Percentiles rank a stretch among this genome's conserved stretches.
Evolutionary conservation across 2,888 invertebrate genomes (phyloP).

Genomic region (Drosophila mayaguana): DNA sequence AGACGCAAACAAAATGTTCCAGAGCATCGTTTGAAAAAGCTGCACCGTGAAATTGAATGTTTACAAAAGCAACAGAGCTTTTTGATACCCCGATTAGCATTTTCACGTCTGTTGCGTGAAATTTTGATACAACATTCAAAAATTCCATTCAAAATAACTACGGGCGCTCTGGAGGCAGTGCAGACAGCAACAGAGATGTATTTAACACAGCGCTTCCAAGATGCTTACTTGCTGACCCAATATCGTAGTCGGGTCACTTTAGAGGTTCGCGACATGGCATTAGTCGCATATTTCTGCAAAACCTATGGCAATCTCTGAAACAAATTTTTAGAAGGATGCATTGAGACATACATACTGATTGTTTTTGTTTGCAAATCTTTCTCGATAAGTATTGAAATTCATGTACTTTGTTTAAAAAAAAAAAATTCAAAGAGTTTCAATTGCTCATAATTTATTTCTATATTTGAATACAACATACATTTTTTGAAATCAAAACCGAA

Average conservation of each 20-base stretch:
- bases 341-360: neutral
- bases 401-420: neutral
- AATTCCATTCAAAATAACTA: constrained; percentile 76
- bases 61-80: constrained; percentile 48
- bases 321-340: neutral
- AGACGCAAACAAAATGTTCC: constrained; percentile 48
- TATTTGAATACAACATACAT: constrained; percentile 21
- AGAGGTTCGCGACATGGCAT: constrained; percentile 85
- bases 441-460: constrained; percentile 5
- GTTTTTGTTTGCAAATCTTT: neutral
- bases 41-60: constrained; percentile 38
- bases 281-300: constrained; percentile 72
- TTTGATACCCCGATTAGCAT: constrained; percentile 85
- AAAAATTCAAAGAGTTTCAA: constrained; percentile 12
- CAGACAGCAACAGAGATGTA: constrained; percentile 86
- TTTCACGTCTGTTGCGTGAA: constrained; percentile 85
- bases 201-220: constrained; percentile 86
- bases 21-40: neutral
- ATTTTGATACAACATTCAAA: constrained; percentile 73
- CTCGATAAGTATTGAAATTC: neutral
- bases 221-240: constrained; percentile 84
- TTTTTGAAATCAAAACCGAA: constrained; percentile 31
- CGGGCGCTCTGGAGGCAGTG: constrained; percentile 85
- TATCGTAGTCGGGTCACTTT: constrained; percentile 86
- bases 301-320: constrained; percentile 30